Percentiles rank a stretch among this genome's conserved stretches.
Conservation (phyloP, 2,888 invertebrate species). For the Tenodera sinensis region DNA sequence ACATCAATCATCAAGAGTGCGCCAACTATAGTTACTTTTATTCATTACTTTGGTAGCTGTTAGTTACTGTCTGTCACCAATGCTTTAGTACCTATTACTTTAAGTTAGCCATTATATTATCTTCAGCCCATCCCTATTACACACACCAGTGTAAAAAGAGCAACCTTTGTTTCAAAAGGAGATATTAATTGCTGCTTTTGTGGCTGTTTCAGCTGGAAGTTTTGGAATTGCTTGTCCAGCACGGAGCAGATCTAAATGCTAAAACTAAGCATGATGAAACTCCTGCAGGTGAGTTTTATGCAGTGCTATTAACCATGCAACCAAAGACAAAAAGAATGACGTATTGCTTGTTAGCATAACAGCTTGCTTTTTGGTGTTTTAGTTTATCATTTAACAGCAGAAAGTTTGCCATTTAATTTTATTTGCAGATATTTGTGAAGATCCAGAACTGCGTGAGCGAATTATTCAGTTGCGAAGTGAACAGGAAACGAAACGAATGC, state of each 20-base stretch:
- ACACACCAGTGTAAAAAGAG: too few species aligned
- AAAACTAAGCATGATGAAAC: conserved; percentile 96
- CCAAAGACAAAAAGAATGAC: background rate
- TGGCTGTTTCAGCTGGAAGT: conserved; percentile 73
- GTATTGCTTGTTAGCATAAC: background rate
- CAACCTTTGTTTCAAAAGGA: background rate
- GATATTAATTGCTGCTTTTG: background rate
- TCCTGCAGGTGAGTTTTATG: conserved; percentile 71
- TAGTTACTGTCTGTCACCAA: too few species aligned
- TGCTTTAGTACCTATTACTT: too few species aligned
- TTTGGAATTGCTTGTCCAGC: conserved; percentile 89
- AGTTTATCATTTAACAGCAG: background rate
- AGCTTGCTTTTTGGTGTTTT: background rate
- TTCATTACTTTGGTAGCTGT: too few species aligned
- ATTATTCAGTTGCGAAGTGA: conserved; percentile 85
- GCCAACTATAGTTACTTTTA: too few species aligned
- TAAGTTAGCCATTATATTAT: too few species aligned
- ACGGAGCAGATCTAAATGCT: conserved; percentile 95
- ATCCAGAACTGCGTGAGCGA: conserved; percentile 87
- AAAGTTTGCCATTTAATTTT: background rate
- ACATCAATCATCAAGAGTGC: too few species aligned
- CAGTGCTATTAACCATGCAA: background rate
- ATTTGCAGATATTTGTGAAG: conserved; percentile 86
- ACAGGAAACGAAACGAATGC: conserved; percentile 72
- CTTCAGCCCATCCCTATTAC: too few species aligned